phyloP scores from a whole-genome alignment of 2,797 vertebrate species.

The Carcharodon carcharias region DNA sequence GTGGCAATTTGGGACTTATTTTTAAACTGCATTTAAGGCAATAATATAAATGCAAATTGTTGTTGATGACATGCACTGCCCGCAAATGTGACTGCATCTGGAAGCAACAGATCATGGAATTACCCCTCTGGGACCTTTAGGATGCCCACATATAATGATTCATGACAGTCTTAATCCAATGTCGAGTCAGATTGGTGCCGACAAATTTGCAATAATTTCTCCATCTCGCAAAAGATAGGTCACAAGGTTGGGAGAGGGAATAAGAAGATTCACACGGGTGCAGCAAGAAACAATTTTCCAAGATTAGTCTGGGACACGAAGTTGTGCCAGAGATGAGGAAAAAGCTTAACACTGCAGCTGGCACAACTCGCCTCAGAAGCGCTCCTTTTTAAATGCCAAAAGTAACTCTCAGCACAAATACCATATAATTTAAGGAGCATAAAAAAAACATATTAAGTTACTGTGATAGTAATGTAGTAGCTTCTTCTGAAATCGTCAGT shows the following conservation, averaged over 20 bases:
- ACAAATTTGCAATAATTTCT: neutral
- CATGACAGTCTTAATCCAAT: neutral
- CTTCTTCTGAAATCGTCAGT: neutral
- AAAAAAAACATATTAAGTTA: neutral
- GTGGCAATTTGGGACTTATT: neutral
- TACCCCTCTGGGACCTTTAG: neutral
- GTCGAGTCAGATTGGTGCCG: neutral
- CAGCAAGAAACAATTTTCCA: neutral
- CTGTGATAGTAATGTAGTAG: neutral
- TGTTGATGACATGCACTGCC: neutral
- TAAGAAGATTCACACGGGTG: neutral
- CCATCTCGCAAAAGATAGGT: neutral
- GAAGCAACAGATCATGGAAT: neutral
- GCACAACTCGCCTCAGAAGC: neutral
- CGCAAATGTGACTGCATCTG: neutral
- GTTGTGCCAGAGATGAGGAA: neutral
- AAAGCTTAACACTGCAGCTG: neutral
- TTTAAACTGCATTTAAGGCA: neutral
- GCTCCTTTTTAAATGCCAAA: neutral
- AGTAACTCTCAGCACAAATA: neutral
- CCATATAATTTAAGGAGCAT: neutral
- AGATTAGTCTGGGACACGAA: no score
- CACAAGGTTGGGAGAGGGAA: no score
- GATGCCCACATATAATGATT: neutral
- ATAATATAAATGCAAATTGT: neutral